A percentile compares a stretch with the other conserved stretches of the same genome.
phyloP scores from a whole-genome alignment of 2,888 invertebrate genomes.

The Scaptodrosophila latifasciaeformis region DNA sequence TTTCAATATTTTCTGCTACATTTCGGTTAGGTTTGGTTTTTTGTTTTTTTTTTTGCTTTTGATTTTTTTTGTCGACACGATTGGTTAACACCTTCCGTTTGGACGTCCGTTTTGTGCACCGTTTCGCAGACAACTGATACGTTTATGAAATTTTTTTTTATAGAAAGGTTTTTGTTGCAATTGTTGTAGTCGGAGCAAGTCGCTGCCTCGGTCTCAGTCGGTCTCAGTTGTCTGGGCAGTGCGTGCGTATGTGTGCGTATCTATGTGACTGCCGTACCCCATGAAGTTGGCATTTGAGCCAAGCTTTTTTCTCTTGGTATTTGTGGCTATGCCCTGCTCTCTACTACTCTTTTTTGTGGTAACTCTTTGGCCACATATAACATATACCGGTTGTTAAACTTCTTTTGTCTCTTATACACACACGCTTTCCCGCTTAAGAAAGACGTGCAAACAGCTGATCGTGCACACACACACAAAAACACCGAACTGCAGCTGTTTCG shows the following conservation, averaged over 20 bases:
- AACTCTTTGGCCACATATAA: no score
- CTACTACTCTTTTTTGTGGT: no score
- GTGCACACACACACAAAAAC: no score
- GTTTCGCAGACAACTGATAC: slow-evolving; percentile 72
- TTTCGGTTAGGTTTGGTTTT: not conserved
- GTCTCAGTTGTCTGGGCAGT: slow-evolving; percentile 1
- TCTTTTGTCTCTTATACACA: no score
- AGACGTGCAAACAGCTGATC: no score
- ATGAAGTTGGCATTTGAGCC: slow-evolving; percentile 47
- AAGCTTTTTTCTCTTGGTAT: no score
- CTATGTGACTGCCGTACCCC: slow-evolving; percentile 48
- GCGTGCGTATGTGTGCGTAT: slow-evolving; percentile 20
- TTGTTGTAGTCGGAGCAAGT: slow-evolving; percentile 3
- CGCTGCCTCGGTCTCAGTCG: slow-evolving; percentile 2
- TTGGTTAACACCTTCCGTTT: slow-evolving; percentile 47
- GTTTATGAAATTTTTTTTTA: slow-evolving; percentile 67
- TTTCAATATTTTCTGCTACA: no score
- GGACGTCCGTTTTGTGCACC: slow-evolving; percentile 68
- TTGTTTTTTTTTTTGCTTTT: no score
- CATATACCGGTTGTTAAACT: no score
- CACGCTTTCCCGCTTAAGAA: no score
- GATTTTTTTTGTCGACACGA: no score
- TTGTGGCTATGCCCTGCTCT: slow-evolving; percentile 26
- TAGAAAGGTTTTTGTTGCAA: slow-evolving; percentile 62
- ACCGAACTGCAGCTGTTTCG: no score